Conservation (phyloP, 2,113 vertebrate species). For the Reinhardtius hippoglossoides region DNA sequence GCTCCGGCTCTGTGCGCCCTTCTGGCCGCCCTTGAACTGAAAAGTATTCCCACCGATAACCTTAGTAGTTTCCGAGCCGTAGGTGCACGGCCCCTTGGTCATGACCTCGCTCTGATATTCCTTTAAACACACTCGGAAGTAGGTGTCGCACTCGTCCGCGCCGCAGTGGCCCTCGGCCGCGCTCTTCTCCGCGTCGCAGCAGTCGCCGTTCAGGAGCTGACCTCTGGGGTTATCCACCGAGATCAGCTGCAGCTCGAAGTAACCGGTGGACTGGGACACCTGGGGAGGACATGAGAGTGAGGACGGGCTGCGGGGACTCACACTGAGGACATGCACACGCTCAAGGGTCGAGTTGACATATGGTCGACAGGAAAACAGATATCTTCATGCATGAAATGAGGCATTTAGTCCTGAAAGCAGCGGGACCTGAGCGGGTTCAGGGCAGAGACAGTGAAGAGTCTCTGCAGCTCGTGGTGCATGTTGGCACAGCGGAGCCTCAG, state of each 20-base stretch:
- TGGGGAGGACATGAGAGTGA: conserved; percentile 67
- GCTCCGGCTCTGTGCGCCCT: conserved; percentile 79
- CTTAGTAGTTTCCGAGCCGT: conserved; percentile 90
- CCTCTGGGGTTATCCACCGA: conserved; percentile 91
- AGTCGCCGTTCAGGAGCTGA: conserved; percentile 90
- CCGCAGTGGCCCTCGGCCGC: conserved; percentile 83
- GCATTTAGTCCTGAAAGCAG: too few species aligned
- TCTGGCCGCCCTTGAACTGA: conserved; percentile 84
- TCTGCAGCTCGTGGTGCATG: too few species aligned
- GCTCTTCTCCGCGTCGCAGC: conserved; percentile 87
- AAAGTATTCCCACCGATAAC: conserved; percentile 95
- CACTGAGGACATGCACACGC: too few species aligned
- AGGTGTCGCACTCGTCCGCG: conserved; percentile 93
- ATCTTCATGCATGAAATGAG: not conserved
- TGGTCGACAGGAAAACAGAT: not conserved
- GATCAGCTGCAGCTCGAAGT: conserved; percentile 95
- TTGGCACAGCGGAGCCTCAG: too few species aligned
- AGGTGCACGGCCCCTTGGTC: conserved; percentile 87
- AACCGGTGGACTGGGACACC: conserved; percentile 90
- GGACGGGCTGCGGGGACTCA: conserved; percentile 30
- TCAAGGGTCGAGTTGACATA: not conserved
- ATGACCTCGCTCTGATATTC: conserved; percentile 94
- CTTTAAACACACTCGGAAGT: conserved; percentile 92
- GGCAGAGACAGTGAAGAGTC: too few species aligned
- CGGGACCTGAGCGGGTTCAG: too few species aligned